phyloP scores from a whole-genome alignment of 23 tunicate species.

The Ascidia mentula region DNA sequence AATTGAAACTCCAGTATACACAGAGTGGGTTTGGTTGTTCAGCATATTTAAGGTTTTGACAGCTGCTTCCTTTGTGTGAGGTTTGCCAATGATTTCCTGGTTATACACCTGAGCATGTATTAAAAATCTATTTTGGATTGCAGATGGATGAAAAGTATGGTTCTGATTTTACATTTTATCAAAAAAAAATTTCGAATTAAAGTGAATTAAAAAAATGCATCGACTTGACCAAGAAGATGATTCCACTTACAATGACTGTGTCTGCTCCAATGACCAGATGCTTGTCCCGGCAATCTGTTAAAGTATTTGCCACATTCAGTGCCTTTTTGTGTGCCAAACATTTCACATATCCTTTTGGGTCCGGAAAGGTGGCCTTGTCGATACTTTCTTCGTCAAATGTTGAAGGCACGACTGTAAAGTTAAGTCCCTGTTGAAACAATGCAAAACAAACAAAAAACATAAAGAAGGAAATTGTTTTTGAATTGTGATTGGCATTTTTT shows the following conservation, averaged over 20 bases:
- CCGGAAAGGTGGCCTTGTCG: constrained; percentile 28
- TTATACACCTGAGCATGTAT: constrained; percentile 56
- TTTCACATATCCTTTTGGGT: constrained; percentile 56
- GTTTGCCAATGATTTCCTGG: constrained; percentile 79
- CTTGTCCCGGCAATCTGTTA: neutral
- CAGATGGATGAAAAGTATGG: neutral
- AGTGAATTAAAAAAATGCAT: constrained; percentile 6
- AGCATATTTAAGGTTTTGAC: constrained; percentile 43
- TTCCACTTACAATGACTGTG: constrained; percentile 71
- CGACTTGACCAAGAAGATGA: too few species aligned
- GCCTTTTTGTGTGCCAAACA: constrained; percentile 70
- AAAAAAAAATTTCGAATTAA: neutral
- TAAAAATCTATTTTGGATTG: too few species aligned
- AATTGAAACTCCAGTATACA: constrained; percentile 70
- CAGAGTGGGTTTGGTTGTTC: constrained; percentile 55
- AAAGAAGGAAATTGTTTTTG: neutral
- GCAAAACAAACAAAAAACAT: neutral
- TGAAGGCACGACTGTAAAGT: constrained; percentile 51
- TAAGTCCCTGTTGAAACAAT: constrained; percentile 48
- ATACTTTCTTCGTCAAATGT: constrained; percentile 83
- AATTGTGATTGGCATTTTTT: too few species aligned
- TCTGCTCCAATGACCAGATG: constrained; percentile 83
- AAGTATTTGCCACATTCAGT: constrained; percentile 36
- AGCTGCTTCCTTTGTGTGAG: constrained; percentile 62
- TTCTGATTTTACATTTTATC: neutral